Base-by-base conservation (phyloP, 1,140 invertebrate species). In the Trypoxylus dichotomus region DNA sequence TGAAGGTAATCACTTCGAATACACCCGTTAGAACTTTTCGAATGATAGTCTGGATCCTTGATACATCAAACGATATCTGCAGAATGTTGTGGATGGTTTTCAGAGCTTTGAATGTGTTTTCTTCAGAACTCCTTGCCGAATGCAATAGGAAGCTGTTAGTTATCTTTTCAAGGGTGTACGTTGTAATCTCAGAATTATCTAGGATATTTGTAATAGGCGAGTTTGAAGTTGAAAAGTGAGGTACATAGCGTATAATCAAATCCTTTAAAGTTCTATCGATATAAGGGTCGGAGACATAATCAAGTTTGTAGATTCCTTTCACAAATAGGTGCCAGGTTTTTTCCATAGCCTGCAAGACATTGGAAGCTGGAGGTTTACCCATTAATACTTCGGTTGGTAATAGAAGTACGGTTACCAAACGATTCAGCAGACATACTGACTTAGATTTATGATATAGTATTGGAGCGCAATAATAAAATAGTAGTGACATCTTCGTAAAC, bases 281-380 rank as follows among this genome's bases (percentile, higher is more conserved):
- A 77, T 83, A 86, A n/a, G 79, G 73, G 78, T 86, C 85, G 24
- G 80, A 76, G n/a, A 68, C 54, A 21, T 21, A 32, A 25, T 81
- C 80, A 19, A 86, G 68, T 58, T 80, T 80, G 37, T 82, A 79
- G 37, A 84, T 63, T 13, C 81, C 82, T 68, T 81, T 76, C 27
- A 84, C 80, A 80, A 82, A 86, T 25, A 82, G 43, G 68, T 82
- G 81, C 85, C 85, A 86, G 7, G 83, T 83, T 60, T 80, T 82
- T 60, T 81, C 80, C 0, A 85, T 77, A 7, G 82, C 81, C 58
- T 79, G 80, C 32, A 85, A 76, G 41, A 83, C 76, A n/a, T 78
- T 41, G 76, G 82, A 72, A 5, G 79, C 76, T 7, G 79, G 76
- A 3, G 75, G 21, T 79, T 83, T 84, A 8, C 84, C 83, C 29